These are phyloP conservation scores for Crambe crambe DNA, from an alignment of 37 sponge, comb jelly and placozoan genomes.

Conservation along the genomic window DNA sequence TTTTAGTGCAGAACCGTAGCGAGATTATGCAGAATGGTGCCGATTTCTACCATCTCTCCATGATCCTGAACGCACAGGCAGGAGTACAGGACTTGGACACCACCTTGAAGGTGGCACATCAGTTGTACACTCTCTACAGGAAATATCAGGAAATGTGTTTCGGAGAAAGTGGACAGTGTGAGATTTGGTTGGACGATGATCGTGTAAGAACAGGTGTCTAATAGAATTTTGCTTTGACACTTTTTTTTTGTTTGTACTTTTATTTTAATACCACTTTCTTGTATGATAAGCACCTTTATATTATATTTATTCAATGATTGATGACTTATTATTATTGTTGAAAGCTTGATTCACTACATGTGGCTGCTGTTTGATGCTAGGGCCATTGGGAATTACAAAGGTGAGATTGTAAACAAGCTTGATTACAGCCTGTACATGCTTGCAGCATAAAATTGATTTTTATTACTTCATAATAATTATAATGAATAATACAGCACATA, in stretches of 20 bases:
- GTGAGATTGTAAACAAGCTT: too few relatives aligned
- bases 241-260: neutral
- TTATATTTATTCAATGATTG: too few relatives aligned
- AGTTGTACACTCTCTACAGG: constrained; percentile 38
- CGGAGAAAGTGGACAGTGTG: neutral
- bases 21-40: constrained; percentile 21
- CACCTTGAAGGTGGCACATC: constrained; percentile 42
- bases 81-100: constrained; percentile 29
- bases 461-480: neutral
- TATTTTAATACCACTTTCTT: too few relatives aligned
- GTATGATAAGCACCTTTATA: too few relatives aligned
- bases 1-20: constrained; percentile 40
- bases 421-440: too few relatives aligned
- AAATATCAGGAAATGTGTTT: constrained; percentile 40
- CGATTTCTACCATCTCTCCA: constrained; percentile 70
- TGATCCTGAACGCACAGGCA: constrained; percentile 42
- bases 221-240: neutral
- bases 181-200: constrained; percentile 22
- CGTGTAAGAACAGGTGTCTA: too few relatives aligned
- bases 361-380: too few relatives aligned
- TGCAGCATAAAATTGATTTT: neutral
- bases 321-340: too few relatives aligned
- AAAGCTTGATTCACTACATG: too few relatives aligned
- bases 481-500: neutral
- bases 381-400: too few relatives aligned